Conservation (phyloP, 2,113 vertebrate species). For the Lepisosteus oculatus region DNA sequence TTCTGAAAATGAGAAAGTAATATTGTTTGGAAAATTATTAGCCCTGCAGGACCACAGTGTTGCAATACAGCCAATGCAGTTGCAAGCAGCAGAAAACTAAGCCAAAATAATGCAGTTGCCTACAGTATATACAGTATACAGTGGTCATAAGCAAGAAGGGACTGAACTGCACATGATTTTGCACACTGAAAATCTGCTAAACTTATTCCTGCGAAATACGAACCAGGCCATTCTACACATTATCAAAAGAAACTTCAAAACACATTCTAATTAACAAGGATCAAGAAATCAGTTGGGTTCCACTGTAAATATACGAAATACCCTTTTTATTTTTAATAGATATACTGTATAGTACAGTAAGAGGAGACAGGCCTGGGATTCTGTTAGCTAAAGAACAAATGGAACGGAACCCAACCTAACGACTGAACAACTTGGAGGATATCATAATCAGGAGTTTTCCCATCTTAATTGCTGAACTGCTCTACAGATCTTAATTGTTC, state of each 20-base stretch:
- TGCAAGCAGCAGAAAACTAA: neutral
- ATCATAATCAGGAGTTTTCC: slow-evolving; percentile 1
- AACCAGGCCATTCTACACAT: neutral
- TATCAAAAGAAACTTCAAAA: neutral
- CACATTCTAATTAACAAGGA: slow-evolving; percentile 4
- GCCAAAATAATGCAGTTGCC: slow-evolving; percentile 15
- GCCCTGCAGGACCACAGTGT: neutral
- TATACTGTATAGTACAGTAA: slow-evolving; percentile 9
- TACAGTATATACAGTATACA: slow-evolving; percentile 20
- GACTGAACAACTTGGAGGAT: neutral
- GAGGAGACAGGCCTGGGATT: slow-evolving; percentile 9
- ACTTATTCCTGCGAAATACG: slow-evolving; percentile 5
- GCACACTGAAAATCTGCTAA: no score
- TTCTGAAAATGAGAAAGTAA: no score
- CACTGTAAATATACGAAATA: slow-evolving; percentile 11
- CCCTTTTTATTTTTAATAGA: slow-evolving; percentile 31
- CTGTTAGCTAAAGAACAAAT: neutral
- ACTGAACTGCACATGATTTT: slow-evolving; percentile 4
- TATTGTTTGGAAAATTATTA: neutral
- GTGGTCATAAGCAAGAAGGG: slow-evolving; percentile 30
- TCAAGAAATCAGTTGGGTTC: neutral
- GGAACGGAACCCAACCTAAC: neutral
- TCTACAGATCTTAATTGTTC: neutral
- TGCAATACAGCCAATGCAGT: neutral
- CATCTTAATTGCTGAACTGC: neutral